Base-by-base conservation (phyloP, 2,113 vertebrate species). In the Chinchilla lanigera region DNA sequence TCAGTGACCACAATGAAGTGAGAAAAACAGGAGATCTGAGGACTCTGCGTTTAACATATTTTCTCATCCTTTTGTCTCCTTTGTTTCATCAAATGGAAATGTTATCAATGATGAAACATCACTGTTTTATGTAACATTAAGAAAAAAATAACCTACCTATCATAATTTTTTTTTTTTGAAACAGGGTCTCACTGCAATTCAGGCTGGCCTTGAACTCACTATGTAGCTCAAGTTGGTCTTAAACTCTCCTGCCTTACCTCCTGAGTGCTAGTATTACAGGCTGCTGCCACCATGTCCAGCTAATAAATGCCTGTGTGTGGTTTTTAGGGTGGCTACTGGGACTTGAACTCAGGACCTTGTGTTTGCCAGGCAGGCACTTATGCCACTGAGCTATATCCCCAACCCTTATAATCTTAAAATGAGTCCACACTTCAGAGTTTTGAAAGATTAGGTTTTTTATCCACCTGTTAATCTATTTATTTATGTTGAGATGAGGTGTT, bases 41-140 rank as follows among this genome's bases (percentile, higher is more conserved):
- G 4, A 69, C n/a, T 58, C 71, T 2, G 10, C 26, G 77, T 86
- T 95, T 83, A 78, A 94, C 6, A 11, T 81, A 50, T 71, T 94
- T 94, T 69, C 63, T 94, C 44, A 5, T 47, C 56, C 38, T 90
- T 88, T 83, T 82, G 28, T n/a, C 54, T 80, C 41, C 4, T 13
- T 17, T 75, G 28, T 92, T 69, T 95, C 28, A 41, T 33, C 61
- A 91, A 85, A 93, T 60, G 54, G 83, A 96, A 86, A 80, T 20
- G 20, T n/a, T 60, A 81, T 88, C 35, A 47, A 5, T 89, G 47
- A 81, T 85, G 33, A 84, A 82, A 17, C 38, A 85, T 35, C 52
- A 52, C 75, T n/a, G 69, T 91, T 81, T 93, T 92, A 78, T 26
- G 1, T 44, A 87, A 3, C 20, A 50, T 75, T 47, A 78, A 93